Base-by-base conservation (phyloP, 2,113 vertebrate genomes). In the Bubo bubo region DNA sequence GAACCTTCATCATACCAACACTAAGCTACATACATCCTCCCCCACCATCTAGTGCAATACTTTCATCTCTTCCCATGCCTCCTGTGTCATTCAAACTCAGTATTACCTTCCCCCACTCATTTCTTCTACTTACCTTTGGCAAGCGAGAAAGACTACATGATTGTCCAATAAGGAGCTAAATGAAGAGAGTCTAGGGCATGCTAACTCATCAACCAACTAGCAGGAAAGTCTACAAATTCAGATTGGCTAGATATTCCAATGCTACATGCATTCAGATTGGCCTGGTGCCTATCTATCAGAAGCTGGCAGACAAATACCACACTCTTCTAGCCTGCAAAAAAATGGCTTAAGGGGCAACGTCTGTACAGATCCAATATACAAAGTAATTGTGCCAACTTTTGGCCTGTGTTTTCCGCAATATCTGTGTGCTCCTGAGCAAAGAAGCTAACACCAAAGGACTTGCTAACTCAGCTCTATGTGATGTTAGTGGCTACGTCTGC, bases 151-250 rank as follows among this genome's bases (percentile, higher is more conserved):
- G 81, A 60, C 85, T 72, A 75, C 4, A 8, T 64, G 85, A 79
- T 88, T 88, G 35, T 39, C 53, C 64, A 94, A 82, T 43, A 28
- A 37, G 62, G 34, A 82, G 16, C 34, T 90, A 91, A 85, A 93
- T 39, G 4, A 87, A 75, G 49, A 80, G 55, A 91, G 58, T 76
- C 56, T 52, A 68, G 13, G 53, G 68, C 70, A 50, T 90, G 90
- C 92, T 91, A 90, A 95, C 66, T 88, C 77, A 91, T 76, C 70
- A 95, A 58, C 49, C 27, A 94, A 53, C 70, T 45, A 82, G 74
- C 87, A 96, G 67, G 73, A 91, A 96, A 90, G 45, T 41, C 87
- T 82, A 49, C 55, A 79, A 35, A 82, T 79, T 88, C 81, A 91
- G 84, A 94, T 72, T 79, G 70, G 49, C 27, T 79, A 88, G 70